Base-by-base conservation (phyloP, 2,113 vertebrate species). In the Centropus bengalensis region DNA sequence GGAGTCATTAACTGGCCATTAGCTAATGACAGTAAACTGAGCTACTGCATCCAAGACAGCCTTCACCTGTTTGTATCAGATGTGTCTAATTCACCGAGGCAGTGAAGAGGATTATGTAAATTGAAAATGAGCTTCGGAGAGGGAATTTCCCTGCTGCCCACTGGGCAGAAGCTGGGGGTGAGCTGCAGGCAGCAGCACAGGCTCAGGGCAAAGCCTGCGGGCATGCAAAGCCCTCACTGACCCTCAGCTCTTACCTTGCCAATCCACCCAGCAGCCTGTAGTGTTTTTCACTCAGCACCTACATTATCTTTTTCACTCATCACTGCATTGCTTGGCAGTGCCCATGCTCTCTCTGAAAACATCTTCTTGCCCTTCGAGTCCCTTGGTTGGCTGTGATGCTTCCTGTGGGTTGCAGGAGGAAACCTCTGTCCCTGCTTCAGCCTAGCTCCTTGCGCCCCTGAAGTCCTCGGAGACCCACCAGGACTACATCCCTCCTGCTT, bases 1-100 rank as follows among this genome's bases (percentile, higher is more conserved):
- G 20, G 30, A 69, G 5, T 54, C 76, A 59, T 88, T 82, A 89
- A 36, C 20, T 56, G 40, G 56, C 79, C 74, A 64, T 82, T 91
- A 95, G 62, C 62, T 89, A 91, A 94, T 55, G 73, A 75, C 38
- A 32, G 27, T 66, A 84, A 84, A 91, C 63, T 70, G 17, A 67
- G 74, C 55, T n/a, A 56, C 26, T 51, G 36, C 64, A 18, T 42
- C 36, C 1, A 2, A 88, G 64, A 70, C 33, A 55, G 56, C 33
- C 44, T 52, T 85, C 0, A 0, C 42, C 60, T 81, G 19, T 26
- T 88, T 86, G 51, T 17, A 75, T 71, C 60, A 87, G 68, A 47
- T 56, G 40, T 64, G 73, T 64, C 59, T 94, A 93, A 80, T 89
- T 80, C 23, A 1, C 44, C 38, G 40, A 77, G 63, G 42, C 8